These are phyloP conservation scores for Neodon shergylaensis DNA, from an alignment of 2,113 vertebrate species.

Conservation along the genomic window DNA sequence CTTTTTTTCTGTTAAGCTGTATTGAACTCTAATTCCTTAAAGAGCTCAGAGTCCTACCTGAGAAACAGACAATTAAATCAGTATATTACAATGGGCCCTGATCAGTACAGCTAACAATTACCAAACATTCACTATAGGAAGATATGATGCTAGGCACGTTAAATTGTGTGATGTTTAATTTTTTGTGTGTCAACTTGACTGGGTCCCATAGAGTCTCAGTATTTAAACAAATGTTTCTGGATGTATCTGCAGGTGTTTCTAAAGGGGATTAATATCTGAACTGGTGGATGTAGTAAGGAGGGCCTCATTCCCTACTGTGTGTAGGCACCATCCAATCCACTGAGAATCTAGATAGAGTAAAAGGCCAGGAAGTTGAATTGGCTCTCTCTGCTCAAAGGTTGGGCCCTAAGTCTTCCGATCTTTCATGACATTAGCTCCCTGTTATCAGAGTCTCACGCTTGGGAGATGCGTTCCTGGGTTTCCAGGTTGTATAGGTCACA, in stretches of 20 bases:
- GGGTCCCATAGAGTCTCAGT: not conserved
- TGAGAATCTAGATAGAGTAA: not conserved
- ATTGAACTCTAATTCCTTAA: not conserved
- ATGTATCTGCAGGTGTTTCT: not conserved
- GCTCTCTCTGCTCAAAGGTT: not conserved
- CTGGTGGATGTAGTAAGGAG: not conserved
- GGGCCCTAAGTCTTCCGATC: not conserved
- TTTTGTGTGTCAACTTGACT: not conserved
- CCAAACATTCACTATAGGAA: not conserved
- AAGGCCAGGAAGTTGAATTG: not conserved
- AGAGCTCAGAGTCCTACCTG: not conserved
- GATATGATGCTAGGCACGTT: not conserved
- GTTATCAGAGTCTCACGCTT: not conserved
- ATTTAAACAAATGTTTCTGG: not conserved
- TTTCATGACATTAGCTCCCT: not conserved
- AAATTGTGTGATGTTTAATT: not conserved
- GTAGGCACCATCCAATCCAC: not conserved
- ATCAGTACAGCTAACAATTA: not conserved
- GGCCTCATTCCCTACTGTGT: too few species aligned
- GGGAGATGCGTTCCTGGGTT: not conserved
- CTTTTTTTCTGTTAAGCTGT: not conserved
- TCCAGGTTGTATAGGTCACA: not conserved
- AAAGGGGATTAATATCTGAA: not conserved
- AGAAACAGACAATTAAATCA: not conserved
- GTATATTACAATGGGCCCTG: not conserved